phyloP scores from a whole-genome alignment of 2,113 vertebrate genomes.

The Peucedramus taeniatus region DNA sequence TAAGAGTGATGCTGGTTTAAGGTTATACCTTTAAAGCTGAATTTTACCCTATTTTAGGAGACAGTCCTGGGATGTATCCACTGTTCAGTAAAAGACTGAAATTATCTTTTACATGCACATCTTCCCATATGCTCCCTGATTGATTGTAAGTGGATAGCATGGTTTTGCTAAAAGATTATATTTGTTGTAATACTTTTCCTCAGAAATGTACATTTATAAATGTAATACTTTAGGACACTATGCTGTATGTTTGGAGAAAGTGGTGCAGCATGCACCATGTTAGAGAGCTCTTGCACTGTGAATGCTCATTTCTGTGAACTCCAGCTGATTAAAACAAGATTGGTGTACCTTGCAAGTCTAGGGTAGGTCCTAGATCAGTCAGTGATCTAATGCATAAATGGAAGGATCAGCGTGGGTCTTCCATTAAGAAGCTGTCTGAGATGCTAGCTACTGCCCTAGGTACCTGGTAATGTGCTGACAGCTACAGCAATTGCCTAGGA shows the following conservation, averaged over 20 bases:
- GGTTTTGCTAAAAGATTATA: background rate
- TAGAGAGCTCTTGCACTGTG: background rate
- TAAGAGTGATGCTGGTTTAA: background rate
- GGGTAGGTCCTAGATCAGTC: background rate
- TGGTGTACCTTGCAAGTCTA: background rate
- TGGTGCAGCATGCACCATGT: background rate
- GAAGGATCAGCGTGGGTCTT: background rate
- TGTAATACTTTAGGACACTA: background rate
- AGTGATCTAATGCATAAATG: slow-evolving; percentile 20
- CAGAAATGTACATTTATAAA: background rate
- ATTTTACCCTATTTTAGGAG: background rate
- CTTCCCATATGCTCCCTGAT: background rate
- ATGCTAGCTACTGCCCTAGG: background rate
- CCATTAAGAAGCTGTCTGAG: background rate
- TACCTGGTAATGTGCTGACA: background rate
- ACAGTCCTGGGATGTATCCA: background rate
- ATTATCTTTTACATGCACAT: background rate
- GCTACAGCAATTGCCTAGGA: background rate
- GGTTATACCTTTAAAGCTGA: background rate
- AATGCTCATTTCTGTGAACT: background rate
- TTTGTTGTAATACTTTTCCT: background rate
- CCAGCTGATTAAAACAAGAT: background rate
- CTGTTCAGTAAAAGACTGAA: background rate
- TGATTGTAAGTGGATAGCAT: background rate
- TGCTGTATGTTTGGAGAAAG: background rate